Evolutionary conservation across 2,113 vertebrate species (phyloP), one percentile per base, ranked within the genome.

Genomic region (Falco punctatus): DNA sequence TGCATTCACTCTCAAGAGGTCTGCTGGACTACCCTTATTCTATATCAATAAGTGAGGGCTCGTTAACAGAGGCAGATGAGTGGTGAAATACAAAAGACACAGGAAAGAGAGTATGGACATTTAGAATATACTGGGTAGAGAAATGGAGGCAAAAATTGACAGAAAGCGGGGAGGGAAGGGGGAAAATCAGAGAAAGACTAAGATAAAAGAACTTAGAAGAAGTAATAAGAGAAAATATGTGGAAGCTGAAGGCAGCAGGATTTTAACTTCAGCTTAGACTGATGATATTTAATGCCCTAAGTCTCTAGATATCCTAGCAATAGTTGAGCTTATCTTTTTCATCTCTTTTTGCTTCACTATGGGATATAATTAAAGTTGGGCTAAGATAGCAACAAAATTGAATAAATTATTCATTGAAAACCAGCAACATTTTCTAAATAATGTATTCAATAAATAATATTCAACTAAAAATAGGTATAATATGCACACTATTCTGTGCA

Each of bases 321-420:
- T 64, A 91, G 9, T 16, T 89, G 27, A 27, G 44, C 11, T 94
- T 94, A 89, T 82, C 72, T 61, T 95, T 87, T 91, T 90, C 52
- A 79, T 94, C 35, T 88, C n/a, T 67, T 30, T 75, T 40, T 92
- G 70, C 46, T 81, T 75, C 66, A 26, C n/a, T 91, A 30, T 4
- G 23, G n/a, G 27, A 94, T 92, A 95, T 91, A 94, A 95, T 91
- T 95, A 95, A 95, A 92, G 52, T 52, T 72, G 52, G 65, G 64
- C 52, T 91, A 95, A 87, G 69, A 91, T 62, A 96, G 73, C 40
- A 71, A 94, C 73, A 85, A 91, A 96, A 90, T 38, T 52, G 38
- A 91, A 94, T 97, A 94, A 94, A 92, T 96, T 92, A 92, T 91
- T 92, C 32, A 89, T 81, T 79, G 77, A 84, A 94, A 95, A 74